Conservation (phyloP, 1,140 invertebrate genomes). For the Campodea augens region DNA sequence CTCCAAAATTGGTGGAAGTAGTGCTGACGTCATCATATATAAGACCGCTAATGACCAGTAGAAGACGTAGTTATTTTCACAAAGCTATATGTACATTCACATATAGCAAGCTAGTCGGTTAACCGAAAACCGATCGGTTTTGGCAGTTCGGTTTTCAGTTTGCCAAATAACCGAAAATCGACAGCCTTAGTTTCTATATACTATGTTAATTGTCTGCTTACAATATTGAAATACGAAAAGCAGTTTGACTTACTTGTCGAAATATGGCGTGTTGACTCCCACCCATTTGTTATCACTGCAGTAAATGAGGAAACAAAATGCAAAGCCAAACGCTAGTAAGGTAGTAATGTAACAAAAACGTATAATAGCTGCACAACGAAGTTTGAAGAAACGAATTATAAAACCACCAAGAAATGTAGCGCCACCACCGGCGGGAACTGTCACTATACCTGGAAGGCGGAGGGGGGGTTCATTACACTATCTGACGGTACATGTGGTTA, state of each 20-base stretch:
- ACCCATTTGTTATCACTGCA: slow-evolving; percentile 53
- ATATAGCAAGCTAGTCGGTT: too few relatives aligned
- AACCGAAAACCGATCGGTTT: too few relatives aligned
- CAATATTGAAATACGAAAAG: too few relatives aligned
- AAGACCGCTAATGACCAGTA: too few relatives aligned
- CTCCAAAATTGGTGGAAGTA: too few relatives aligned
- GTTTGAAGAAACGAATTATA: slow-evolving; percentile 47
- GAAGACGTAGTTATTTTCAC: too few relatives aligned
- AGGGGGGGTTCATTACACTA: not conserved
- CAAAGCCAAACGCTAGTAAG: slow-evolving; percentile 34
- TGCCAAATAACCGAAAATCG: too few relatives aligned
- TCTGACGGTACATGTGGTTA: not conserved
- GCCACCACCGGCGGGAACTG: slow-evolving; percentile 49
- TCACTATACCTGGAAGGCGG: slow-evolving; percentile 35
- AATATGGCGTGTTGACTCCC: slow-evolving; percentile 43
- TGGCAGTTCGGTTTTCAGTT: too few relatives aligned
- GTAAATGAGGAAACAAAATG: slow-evolving; percentile 44
- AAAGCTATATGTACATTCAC: too few relatives aligned
- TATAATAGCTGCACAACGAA: slow-evolving; percentile 53
- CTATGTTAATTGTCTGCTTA: too few relatives aligned
- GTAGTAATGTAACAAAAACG: slow-evolving; percentile 46
- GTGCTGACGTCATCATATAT: too few relatives aligned
- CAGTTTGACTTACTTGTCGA: slow-evolving; percentile 23
- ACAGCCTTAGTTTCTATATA: too few relatives aligned
- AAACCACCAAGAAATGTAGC: slow-evolving; percentile 64